phyloP scores from a whole-genome alignment of 2,113 vertebrate species.

The Mastomys coucha region DNA sequence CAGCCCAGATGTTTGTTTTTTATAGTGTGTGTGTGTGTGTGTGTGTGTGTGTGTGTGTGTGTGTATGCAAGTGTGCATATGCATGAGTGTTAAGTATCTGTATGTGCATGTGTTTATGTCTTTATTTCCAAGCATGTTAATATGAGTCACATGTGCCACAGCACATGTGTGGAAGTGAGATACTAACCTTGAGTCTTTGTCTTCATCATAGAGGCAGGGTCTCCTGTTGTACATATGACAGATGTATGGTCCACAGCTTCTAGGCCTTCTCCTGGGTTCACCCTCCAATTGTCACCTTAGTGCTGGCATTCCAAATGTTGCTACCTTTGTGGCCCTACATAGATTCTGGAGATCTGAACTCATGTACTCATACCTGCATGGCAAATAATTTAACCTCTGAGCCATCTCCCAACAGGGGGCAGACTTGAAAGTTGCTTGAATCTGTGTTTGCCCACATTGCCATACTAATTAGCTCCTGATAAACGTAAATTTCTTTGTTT shows the following conservation, averaged over 20 bases:
- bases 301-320: no score
- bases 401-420: background rate
- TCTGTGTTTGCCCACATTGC: background rate
- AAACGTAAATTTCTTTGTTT: background rate
- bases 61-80: background rate
- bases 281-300: background rate
- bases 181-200: no score
- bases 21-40: background rate
- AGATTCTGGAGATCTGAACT: background rate
- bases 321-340: no score
- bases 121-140: background rate
- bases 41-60: background rate
- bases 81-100: background rate
- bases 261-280: background rate
- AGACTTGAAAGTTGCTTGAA: background rate
- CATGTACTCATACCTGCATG: no score
- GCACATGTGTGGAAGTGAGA: background rate
- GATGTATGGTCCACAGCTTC: background rate
- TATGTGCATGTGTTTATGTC: background rate
- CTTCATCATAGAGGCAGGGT: background rate
- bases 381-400: background rate
- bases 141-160: background rate
- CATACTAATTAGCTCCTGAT: no score
- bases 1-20: background rate
- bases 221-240: background rate